These are phyloP conservation scores for Pangasianodon hypophthalmus DNA, from an alignment of 2,113 vertebrate genomes.

Conservation along the genomic window DNA sequence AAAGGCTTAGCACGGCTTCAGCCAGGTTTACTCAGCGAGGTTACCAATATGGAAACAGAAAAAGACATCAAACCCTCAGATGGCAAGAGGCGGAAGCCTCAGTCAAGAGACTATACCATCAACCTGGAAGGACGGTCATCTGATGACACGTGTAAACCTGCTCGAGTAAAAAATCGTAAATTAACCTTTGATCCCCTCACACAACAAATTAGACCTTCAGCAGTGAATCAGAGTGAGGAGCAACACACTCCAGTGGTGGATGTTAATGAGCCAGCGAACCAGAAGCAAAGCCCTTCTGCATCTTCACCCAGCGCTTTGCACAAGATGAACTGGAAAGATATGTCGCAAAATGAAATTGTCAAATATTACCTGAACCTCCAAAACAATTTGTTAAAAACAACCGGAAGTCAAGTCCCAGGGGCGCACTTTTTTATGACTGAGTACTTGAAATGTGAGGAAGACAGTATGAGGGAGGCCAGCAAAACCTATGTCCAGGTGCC, in stretches of 20 bases:
- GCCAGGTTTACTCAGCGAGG: constrained; percentile 64
- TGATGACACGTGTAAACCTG: constrained; percentile 81
- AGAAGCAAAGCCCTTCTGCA: constrained; percentile 75
- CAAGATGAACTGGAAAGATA: constrained; percentile 92
- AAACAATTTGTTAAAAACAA: constrained; percentile 87
- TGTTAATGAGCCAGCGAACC: constrained; percentile 71
- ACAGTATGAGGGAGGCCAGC: constrained; percentile 73
- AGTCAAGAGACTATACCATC: constrained; percentile 76
- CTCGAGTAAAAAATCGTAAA: constrained; percentile 89
- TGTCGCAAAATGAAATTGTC: constrained; percentile 90
- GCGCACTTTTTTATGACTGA: constrained; percentile 87
- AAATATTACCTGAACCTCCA: constrained; percentile 92
- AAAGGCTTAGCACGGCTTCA: constrained; percentile 48
- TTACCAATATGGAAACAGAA: constrained; percentile 75
- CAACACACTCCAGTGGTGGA: not conserved
- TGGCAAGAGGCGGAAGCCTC: constrained; percentile 84
- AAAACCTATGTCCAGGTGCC: constrained; percentile 80
- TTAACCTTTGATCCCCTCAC: constrained; percentile 90
- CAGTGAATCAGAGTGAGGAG: constrained; percentile 73
- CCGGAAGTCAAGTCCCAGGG: constrained; percentile 80
- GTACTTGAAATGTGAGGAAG: constrained; percentile 85
- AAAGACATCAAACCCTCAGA: constrained; percentile 73
- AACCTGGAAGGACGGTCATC: constrained; percentile 76
- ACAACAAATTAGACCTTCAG: constrained; percentile 84
- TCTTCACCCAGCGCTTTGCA: constrained; percentile 84